Percentiles rank a stretch among this genome's conserved stretches.
Evolutionary conservation across 2,888 invertebrate species (phyloP).

Genomic region (Muschampia plurimacula): DNA sequence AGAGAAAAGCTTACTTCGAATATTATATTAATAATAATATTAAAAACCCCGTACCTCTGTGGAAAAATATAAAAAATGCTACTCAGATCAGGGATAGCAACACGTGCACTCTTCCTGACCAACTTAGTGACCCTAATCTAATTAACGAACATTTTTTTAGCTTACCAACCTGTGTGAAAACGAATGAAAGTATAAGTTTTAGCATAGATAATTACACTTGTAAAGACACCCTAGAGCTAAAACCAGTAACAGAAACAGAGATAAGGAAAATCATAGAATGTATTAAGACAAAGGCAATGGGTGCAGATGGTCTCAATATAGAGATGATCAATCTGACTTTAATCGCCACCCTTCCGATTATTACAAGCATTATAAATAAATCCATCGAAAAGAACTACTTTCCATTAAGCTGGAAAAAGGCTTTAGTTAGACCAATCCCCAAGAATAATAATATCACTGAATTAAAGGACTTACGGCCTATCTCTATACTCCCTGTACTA

Average conservation of each 20-base stretch:
- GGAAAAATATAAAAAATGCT: slow-evolving; percentile 1
- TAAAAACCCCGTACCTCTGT: not conserved
- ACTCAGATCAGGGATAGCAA: not conserved
- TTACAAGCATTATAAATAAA: not conserved
- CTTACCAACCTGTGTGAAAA: not conserved
- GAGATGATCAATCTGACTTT: not conserved
- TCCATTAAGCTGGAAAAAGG: not conserved
- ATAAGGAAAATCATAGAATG: not conserved
- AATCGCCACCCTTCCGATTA: not conserved
- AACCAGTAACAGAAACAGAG: not conserved
- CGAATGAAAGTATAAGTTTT: not conserved
- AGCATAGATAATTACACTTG: not conserved
- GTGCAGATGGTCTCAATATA: not conserved
- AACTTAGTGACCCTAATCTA: not conserved
- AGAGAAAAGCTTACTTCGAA: not conserved
- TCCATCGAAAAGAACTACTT: not conserved
- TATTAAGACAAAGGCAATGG: not conserved
- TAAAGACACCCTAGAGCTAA: not conserved
- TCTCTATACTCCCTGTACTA: not conserved
- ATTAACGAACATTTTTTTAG: not conserved
- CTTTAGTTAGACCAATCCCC: not conserved
- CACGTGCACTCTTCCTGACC: not conserved
- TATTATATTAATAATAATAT: not conserved
- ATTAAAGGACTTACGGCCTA: not conserved
- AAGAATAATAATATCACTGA: not conserved